Evolutionary conservation across 2,113 vertebrate genomes (phyloP).

Genomic region (Geococcyx californianus): DNA sequence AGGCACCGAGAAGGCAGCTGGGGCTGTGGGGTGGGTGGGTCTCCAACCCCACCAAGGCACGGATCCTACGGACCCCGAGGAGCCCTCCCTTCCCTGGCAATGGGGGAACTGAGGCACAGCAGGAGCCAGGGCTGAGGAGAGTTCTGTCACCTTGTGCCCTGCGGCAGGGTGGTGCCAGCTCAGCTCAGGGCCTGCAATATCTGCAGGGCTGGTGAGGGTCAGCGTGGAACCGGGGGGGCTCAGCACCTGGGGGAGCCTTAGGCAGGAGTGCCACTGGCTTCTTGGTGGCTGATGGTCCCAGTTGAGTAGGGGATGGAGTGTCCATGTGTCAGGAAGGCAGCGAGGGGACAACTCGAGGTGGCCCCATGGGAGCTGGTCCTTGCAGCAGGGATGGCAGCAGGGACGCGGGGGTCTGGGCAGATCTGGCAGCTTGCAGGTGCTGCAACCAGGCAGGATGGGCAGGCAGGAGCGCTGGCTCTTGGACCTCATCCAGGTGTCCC

Average conservation of each 20-base stretch:
- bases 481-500: fast-evolving
- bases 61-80: neutral
- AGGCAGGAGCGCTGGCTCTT: neutral
- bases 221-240: neutral
- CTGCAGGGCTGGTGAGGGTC: neutral
- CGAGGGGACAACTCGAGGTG: neutral
- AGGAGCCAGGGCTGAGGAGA: neutral
- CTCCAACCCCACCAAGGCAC: conserved; percentile 32
- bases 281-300: fast-evolving
- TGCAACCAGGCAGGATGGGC: neutral
- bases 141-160: neutral
- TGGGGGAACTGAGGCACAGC: neutral
- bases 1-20: neutral
- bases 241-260: neutral
- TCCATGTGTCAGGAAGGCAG: neutral
- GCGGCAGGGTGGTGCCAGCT: fast-evolving
- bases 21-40: fast-evolving
- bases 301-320: fast-evolving
- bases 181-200: neutral
- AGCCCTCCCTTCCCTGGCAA: neutral
- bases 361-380: neutral
- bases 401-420: neutral
- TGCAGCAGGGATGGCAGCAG: neutral
- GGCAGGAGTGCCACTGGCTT: neutral
- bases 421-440: neutral